Evolutionary conservation across 2,797 vertebrate genomes (phyloP).

Genomic region (Thunnus albacares): DNA sequence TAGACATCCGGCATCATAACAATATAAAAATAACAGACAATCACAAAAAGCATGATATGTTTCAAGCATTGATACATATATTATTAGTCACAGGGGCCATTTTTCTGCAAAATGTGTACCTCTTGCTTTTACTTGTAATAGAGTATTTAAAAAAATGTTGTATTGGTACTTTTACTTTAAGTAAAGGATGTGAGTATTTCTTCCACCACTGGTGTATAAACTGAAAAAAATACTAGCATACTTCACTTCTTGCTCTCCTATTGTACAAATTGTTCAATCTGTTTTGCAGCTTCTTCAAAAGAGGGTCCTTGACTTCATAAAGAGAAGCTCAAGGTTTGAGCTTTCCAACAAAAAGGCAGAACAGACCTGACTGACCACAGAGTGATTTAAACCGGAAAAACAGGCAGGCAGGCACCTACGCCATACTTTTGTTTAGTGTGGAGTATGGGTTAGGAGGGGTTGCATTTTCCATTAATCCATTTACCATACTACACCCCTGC

Average conservation of each 20-base stretch:
- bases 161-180: not conserved
- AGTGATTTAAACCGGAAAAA: not conserved
- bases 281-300: not conserved
- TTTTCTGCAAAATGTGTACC: not conserved
- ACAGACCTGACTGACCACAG: not conserved
- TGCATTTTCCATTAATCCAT: slow-evolving; percentile 37
- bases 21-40: too few species aligned
- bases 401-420: not conserved
- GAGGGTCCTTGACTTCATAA: slow-evolving; percentile 6
- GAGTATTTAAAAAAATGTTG: not conserved
- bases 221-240: not conserved
- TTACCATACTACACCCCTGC: slow-evolving; percentile 20
- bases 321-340: slow-evolving; percentile 16
- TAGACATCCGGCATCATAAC: too few species aligned
- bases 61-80: too few species aligned
- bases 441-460: not conserved
- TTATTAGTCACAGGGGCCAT: not conserved
- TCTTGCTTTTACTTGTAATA: not conserved
- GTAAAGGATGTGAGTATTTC: not conserved
- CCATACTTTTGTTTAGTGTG: not conserved
- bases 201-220: too few species aligned
- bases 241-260: not conserved
- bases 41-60: too few species aligned
- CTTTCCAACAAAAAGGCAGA: not conserved
- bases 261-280: not conserved